Percentiles rank a stretch among this genome's conserved stretches.
Conservation (phyloP, 2,113 vertebrate genomes). For the Platysteira castanea region DNA sequence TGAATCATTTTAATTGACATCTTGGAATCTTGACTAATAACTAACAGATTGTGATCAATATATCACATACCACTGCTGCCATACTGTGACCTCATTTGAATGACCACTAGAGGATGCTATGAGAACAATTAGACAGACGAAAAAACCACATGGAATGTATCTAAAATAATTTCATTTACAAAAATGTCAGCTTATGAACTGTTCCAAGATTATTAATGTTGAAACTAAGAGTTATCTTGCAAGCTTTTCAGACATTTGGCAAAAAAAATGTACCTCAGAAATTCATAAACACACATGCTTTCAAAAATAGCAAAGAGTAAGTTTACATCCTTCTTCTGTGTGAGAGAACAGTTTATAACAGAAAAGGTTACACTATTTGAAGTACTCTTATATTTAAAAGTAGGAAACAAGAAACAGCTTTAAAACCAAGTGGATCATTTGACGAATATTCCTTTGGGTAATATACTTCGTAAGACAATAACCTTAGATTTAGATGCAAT, state of each 20-base stretch:
- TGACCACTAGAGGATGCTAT: constrained; percentile 67
- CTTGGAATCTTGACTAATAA: not conserved
- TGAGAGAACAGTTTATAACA: not conserved
- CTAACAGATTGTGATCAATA: not conserved
- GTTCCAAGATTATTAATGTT: not conserved
- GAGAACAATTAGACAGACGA: not conserved
- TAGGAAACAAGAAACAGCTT: not conserved
- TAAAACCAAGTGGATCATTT: not conserved
- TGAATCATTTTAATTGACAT: not conserved
- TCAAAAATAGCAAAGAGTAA: constrained; percentile 6
- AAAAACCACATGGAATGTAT: not conserved
- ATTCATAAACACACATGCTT: not conserved
- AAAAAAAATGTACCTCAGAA: not conserved
- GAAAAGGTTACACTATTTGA: not conserved
- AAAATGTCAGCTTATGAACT: not conserved
- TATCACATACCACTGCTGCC: not conserved
- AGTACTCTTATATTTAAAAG: not conserved
- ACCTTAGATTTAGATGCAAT: not conserved
- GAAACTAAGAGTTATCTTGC: not conserved
- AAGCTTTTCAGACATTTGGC: not conserved
- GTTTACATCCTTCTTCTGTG: not conserved
- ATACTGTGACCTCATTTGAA: not conserved
- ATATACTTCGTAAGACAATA: not conserved
- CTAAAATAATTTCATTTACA: not conserved
- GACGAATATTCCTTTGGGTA: not conserved